phyloP scores from a whole-genome alignment of 2,888 invertebrate genomes.

The Sussaba pulchella region DNA sequence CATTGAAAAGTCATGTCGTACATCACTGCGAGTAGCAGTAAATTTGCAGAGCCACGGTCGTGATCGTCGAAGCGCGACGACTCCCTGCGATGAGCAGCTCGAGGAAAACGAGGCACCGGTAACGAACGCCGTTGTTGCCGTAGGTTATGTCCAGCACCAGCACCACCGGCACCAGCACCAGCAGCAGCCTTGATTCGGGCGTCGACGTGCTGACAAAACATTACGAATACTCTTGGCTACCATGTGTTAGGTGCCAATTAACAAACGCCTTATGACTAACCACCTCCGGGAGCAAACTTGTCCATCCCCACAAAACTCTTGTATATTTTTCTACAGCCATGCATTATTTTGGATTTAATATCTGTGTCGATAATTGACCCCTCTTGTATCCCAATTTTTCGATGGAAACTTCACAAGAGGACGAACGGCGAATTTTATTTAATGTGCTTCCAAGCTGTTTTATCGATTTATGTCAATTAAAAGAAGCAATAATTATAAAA shows the following conservation, averaged over 20 bases:
- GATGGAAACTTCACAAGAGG: no score
- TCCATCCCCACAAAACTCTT: constrained; percentile 11
- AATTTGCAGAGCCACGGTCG: neutral
- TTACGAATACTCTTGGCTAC: constrained; percentile 11
- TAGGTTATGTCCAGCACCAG: constrained; percentile 50
- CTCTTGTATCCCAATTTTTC: no score
- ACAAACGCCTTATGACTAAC: constrained; percentile 55
- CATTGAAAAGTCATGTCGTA: neutral
- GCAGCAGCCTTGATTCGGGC: constrained; percentile 51
- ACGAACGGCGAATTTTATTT: no score
- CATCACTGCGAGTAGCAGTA: neutral
- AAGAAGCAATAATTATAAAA: no score
- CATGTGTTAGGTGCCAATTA: constrained; percentile 50
- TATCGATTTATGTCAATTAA: no score
- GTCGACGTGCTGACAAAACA: constrained; percentile 54
- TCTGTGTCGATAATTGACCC: neutral
- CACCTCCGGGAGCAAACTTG: constrained; percentile 19
- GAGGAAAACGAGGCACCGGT: constrained; percentile 15
- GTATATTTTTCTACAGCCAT: neutral
- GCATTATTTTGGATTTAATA: neutral
- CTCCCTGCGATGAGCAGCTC: neutral
- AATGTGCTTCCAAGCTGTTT: no score
- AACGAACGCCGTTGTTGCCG: constrained; percentile 32
- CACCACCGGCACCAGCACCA: no score
- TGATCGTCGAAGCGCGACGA: constrained; percentile 12